A percentile compares a stretch with the other conserved stretches of the same genome.
Conservation (phyloP, 2,113 vertebrate genomes). For the Gnathonemus echidnorhynchus region DNA sequence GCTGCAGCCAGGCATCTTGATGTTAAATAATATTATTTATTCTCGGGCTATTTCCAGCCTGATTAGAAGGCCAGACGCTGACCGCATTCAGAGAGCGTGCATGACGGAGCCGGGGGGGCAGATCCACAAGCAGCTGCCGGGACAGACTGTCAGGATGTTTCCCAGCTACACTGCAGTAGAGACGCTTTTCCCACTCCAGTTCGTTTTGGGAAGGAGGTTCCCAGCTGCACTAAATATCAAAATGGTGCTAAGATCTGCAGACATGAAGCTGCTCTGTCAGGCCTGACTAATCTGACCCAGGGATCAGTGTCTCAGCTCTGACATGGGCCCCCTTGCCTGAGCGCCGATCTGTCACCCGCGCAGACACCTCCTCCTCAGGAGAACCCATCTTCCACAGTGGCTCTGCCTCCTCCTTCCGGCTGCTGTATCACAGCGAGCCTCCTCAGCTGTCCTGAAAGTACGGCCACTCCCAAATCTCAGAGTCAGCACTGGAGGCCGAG, state of each 20-base stretch:
- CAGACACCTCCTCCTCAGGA: background rate
- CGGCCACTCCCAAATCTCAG: background rate
- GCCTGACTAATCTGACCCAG: background rate
- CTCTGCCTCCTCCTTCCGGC: background rate
- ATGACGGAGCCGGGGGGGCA: background rate
- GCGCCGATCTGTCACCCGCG: background rate
- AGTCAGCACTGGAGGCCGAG: background rate
- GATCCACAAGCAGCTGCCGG: background rate
- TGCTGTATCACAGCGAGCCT: background rate
- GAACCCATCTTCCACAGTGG: background rate
- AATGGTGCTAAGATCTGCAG: background rate
- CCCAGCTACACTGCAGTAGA: background rate
- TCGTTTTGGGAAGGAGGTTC: background rate
- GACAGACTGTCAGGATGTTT: background rate
- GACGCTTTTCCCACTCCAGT: background rate
- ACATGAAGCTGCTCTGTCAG: background rate
- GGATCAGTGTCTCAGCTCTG: slow-evolving; percentile 12
- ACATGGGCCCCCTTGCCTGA: background rate
- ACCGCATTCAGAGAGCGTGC: background rate
- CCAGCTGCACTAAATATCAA: background rate
- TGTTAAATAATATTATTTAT: background rate
- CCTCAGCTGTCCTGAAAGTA: background rate
- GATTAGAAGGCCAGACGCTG: background rate
- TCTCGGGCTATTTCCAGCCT: slow-evolving; percentile 4
- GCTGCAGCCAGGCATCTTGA: background rate